Percentiles rank a stretch among this genome's conserved stretches.
Evolutionary conservation across 1,140 invertebrate species (phyloP).

Genomic region (Dinothrombium tinctorium): DNA sequence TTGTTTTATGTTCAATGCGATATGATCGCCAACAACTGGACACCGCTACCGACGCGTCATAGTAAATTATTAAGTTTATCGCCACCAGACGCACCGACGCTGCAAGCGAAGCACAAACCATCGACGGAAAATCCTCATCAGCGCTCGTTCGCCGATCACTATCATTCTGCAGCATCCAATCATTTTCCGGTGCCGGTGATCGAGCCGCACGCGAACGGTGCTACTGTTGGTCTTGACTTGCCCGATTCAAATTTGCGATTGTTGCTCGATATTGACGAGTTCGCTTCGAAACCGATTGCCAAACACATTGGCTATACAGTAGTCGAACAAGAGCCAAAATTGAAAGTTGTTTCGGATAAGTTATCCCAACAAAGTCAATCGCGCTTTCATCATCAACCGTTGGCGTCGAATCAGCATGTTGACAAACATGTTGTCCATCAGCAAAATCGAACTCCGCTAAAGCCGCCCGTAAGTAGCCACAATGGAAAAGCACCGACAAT

Average conservation of each 20-base stretch:
- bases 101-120: too few species aligned
- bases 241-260: conserved; percentile 7
- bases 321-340: conserved; percentile 2
- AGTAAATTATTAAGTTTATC: too few species aligned
- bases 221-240: conserved; percentile 16
- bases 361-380: neutral
- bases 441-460: too few species aligned
- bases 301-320: conserved; percentile 11
- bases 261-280: conserved; percentile 8
- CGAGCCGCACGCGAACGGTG: conserved; percentile 11
- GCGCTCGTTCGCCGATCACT: too few species aligned
- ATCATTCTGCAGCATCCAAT: too few species aligned
- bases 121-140: too few species aligned
- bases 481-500: neutral
- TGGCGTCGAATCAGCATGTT: neutral
- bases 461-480: neutral
- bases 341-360: neutral
- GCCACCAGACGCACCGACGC: too few species aligned
- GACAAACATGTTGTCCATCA: too few species aligned
- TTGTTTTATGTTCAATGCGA: too few species aligned
- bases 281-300: conserved; percentile 5
- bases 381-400: neutral
- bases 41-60: too few species aligned
- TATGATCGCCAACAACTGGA: too few species aligned
- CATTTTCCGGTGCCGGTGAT: conserved; percentile 9